phyloP scores from a whole-genome alignment of 2,888 invertebrate species.

The Amphipyra tragopoginis region DNA sequence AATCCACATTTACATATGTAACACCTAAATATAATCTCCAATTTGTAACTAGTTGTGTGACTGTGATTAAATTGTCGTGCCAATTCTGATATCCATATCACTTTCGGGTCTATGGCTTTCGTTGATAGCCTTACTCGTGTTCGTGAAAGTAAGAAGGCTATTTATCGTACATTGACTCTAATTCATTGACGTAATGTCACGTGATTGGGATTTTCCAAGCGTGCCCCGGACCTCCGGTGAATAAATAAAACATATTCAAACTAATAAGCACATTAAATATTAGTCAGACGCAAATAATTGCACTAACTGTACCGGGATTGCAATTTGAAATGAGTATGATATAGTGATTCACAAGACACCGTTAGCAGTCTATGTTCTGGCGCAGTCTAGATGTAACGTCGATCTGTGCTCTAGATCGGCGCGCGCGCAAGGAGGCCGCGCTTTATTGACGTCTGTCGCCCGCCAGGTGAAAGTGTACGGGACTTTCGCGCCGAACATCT shows the following conservation, averaged over 20 bases:
- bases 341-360: constrained; percentile 36
- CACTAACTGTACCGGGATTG: constrained; percentile 41
- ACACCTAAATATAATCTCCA: constrained; percentile 26
- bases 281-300: constrained; percentile 25
- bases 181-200: not conserved
- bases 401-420: constrained; percentile 37
- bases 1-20: constrained; percentile 44
- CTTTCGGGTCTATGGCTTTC: constrained; percentile 5
- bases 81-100: constrained; percentile 13
- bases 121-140: not conserved
- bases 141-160: constrained; percentile 4
- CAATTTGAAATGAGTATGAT: constrained; percentile 31
- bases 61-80: constrained; percentile 23
- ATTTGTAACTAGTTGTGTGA: constrained; percentile 23
- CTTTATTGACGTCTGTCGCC: constrained; percentile 59
- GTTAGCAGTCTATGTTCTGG: constrained; percentile 38
- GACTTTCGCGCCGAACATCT: constrained; percentile 61
- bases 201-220: not conserved
- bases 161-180: not conserved
- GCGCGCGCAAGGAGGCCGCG: constrained; percentile 48
- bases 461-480: constrained; percentile 73
- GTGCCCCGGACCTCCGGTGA: not conserved
- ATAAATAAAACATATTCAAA: not conserved
- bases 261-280: constrained; percentile 5
- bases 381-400: constrained; percentile 35